Evolutionary conservation across 2,113 vertebrate species (phyloP).

Genomic region (Bettongia penicillata): DNA sequence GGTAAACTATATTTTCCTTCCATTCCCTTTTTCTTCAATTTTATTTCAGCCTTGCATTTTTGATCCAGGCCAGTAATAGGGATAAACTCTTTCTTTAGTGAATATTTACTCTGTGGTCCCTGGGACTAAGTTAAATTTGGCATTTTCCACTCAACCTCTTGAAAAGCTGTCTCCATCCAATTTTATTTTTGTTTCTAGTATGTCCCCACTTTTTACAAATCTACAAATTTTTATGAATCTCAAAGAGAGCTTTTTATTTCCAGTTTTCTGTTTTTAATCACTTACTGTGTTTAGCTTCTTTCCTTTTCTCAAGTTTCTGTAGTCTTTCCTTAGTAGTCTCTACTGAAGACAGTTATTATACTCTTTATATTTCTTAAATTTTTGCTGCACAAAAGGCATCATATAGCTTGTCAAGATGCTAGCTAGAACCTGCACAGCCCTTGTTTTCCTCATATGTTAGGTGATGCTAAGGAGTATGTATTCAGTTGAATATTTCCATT

Average conservation of each 20-base stretch:
- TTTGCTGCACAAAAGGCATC: background rate
- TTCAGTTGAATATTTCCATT: background rate
- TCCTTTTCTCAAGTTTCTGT: background rate
- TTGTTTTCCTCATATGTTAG: background rate
- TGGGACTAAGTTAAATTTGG: slow-evolving; percentile 10
- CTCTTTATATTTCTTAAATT: background rate
- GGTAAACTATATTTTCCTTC: background rate
- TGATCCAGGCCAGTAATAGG: background rate
- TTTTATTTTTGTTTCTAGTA: slow-evolving; percentile 57
- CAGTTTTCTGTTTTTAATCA: slow-evolving; percentile 32
- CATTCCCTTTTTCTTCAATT: slow-evolving; percentile 23
- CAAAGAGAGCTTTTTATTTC: slow-evolving; percentile 24
- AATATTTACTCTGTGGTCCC: slow-evolving; percentile 5
- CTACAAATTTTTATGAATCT: slow-evolving; percentile 34
- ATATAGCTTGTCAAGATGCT: background rate
- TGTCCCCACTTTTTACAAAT: slow-evolving; percentile 36
- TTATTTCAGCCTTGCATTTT: slow-evolving; percentile 30
- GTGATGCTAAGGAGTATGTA: background rate
- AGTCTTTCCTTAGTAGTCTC: background rate
- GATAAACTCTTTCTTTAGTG: slow-evolving; percentile 4
- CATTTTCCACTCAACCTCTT: background rate
- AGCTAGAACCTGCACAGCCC: background rate
- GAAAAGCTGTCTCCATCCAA: slow-evolving; percentile 5
- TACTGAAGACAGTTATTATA: no score
- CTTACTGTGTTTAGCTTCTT: background rate